phyloP scores from a whole-genome alignment of 2,888 invertebrate species.

The Azorinus chamasolen region DNA sequence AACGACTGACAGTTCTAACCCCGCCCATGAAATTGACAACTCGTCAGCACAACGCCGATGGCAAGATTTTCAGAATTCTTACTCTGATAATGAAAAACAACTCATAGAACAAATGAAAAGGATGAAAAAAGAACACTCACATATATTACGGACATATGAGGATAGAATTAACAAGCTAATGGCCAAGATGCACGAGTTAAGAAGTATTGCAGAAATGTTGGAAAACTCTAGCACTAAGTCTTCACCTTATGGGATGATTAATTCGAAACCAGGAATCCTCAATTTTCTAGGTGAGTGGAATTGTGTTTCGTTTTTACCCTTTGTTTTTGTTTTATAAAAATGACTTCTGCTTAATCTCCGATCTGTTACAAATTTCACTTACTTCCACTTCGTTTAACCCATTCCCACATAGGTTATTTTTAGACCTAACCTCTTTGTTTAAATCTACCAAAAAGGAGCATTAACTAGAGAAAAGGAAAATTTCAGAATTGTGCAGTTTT shows the following conservation, averaged over 20 bases:
- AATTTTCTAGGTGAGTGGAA: conserved; percentile 74
- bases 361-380: too few species aligned
- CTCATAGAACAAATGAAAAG: conserved; percentile 83
- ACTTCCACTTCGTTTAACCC: too few species aligned
- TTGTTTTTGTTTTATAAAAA: not conserved
- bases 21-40: conserved; percentile 25
- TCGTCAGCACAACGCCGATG: conserved; percentile 57
- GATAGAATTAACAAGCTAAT: conserved; percentile 83
- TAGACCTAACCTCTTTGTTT: too few species aligned
- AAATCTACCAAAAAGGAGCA: too few species aligned
- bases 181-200: conserved; percentile 82
- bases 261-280: conserved; percentile 70
- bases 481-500: too few species aligned
- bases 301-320: not conserved
- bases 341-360: too few species aligned
- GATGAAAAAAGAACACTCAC: conserved; percentile 83
- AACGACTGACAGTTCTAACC: conserved; percentile 35
- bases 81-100: conserved; percentile 85
- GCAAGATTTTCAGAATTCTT: conserved; percentile 75
- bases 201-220: conserved; percentile 83
- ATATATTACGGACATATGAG: conserved; percentile 81
- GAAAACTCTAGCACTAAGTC: conserved; percentile 83
- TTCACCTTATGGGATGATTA: conserved; percentile 77
- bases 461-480: too few species aligned
- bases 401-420: too few species aligned